A percentile compares a stretch with the other conserved stretches of the same genome.
Evolutionary conservation across 1,140 invertebrate species (phyloP).

Genomic region (Musca vetustissima): DNA sequence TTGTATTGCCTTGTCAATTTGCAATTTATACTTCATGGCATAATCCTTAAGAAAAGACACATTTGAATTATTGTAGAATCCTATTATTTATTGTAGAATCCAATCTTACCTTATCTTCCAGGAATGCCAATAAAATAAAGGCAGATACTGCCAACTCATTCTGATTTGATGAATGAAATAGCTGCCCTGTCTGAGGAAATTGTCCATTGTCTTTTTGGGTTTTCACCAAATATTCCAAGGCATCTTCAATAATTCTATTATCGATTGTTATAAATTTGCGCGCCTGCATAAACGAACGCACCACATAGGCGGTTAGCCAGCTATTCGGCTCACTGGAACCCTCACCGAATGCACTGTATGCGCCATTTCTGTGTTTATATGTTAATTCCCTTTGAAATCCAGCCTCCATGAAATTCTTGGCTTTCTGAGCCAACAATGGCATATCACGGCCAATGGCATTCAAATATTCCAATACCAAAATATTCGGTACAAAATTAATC

Average conservation of each 20-base stretch:
- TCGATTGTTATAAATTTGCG: conserved; percentile 78
- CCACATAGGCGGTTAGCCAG: conserved; percentile 94
- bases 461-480: conserved; percentile 83
- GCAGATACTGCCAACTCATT: conserved; percentile 68
- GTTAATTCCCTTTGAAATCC: conserved; percentile 94
- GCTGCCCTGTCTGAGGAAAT: conserved; percentile 76
- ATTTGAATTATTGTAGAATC: no score
- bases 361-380: conserved; percentile 85
- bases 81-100: conserved; percentile 12
- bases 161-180: conserved; percentile 68
- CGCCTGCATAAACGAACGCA: conserved; percentile 83
- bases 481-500: conserved; percentile 87
- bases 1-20: conserved; percentile 18
- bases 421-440: conserved; percentile 66
- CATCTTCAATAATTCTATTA: conserved; percentile 67
- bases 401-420: conserved; percentile 75
- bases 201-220: conserved; percentile 81
- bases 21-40: background rate
- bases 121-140: conserved; percentile 76
- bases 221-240: conserved; percentile 76
- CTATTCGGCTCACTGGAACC: conserved; percentile 71
- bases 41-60: background rate
- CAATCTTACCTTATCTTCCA: conserved; percentile 63
- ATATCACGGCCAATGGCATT: conserved; percentile 38
- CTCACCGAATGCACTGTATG: conserved; percentile 89